Evolutionary conservation across 2,797 vertebrate species (phyloP).

Genomic region (Trachops cirrhosus): DNA sequence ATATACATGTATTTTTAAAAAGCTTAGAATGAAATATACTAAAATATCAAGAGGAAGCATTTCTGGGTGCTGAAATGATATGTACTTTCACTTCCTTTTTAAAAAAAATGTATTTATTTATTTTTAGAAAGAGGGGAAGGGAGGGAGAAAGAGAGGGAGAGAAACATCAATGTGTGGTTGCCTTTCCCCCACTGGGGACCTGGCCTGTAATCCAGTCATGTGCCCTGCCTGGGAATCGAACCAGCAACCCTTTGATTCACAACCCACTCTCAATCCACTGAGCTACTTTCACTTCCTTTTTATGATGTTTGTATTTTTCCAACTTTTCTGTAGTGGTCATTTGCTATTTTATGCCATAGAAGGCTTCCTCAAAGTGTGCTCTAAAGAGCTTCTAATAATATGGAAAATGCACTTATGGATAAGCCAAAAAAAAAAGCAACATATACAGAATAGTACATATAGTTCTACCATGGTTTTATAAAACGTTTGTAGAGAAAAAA

Average conservation of each 20-base stretch:
- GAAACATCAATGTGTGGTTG: no score
- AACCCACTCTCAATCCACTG: no score
- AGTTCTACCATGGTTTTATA: not conserved
- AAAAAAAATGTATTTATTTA: no score
- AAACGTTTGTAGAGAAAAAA: not conserved
- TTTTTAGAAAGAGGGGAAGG: no score
- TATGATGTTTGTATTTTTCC: not conserved
- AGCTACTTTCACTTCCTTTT: not conserved
- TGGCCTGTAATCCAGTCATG: no score
- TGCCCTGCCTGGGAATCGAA: no score
- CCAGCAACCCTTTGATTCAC: no score
- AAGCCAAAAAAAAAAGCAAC: not conserved
- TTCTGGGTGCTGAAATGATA: not conserved
- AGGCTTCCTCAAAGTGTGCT: not conserved
- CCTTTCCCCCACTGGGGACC: no score
- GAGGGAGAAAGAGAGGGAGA: no score
- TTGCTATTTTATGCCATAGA: not conserved
- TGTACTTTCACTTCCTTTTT: not conserved
- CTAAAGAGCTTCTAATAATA: slow-evolving; percentile 10
- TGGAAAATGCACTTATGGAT: not conserved
- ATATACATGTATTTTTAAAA: not conserved
- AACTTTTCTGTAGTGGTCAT: not conserved
- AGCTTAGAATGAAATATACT: not conserved
- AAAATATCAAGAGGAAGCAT: slow-evolving; percentile 27
- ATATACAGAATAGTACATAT: not conserved